Evolutionary conservation across 2,888 invertebrate species (phyloP), one percentile per base, ranked within the genome.

Genomic region (Tiliacea citrago): DNA sequence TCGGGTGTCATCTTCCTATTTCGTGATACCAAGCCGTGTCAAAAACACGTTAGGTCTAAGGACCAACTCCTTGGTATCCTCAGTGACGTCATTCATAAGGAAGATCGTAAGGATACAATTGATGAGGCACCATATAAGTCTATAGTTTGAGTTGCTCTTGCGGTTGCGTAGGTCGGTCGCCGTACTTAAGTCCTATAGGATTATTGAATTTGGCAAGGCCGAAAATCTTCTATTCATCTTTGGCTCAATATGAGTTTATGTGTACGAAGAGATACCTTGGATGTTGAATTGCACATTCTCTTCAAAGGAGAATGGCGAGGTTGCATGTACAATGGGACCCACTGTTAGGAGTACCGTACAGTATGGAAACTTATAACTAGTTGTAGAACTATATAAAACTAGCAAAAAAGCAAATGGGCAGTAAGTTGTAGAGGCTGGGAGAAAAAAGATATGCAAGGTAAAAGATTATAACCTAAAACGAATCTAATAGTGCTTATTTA

Each of bases 101-200:
- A 60, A 55, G 29, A 73, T 73, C 21, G 49, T 62, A 49, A 62
- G 24, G 35, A n/a, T 63, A 74, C 81, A 77, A 74, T 74, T 80
- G 61, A 55, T 73, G 61, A 24, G 47, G 45, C 21, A 45, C 24
- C 24, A 63, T 21, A n/a, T 71, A 60, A 39, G 53, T 24, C 35
- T 45, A 39, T 39, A 16, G 47, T 76, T 74, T 35, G 51, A 18
- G 12, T 61, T 61, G 61, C 21, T 62, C 9, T 53, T 61, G 12
- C 24, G 8, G 49, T 51, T 57, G 45, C 55, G 55, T 57, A 58
- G 55, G 55, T 49, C 3, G 35, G 10, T 18, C 35, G 10, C 35
- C 13, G 3, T 39, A 39, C 7, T 45, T 81, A 63, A 81, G 74
- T 73, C 42, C 42, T 74, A 62, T 18, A 74, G 42, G 5, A 57